phyloP scores from a whole-genome alignment of 2,797 vertebrate genomes.

The Dryobates pubescens region DNA sequence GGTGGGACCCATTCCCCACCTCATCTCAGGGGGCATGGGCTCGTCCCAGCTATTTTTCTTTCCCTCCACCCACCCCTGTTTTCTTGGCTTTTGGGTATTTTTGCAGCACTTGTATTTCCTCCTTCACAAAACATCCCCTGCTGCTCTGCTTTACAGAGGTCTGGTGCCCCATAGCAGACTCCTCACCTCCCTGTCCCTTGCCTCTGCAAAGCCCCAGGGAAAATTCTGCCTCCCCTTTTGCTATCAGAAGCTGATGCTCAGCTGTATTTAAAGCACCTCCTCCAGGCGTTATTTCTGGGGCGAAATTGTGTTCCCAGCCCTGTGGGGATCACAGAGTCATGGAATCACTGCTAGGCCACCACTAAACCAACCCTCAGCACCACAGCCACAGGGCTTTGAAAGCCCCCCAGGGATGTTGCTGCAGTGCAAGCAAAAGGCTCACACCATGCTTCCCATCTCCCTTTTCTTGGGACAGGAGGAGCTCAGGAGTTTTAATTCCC shows the following conservation, averaged over 20 bases:
- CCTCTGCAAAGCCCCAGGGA: background rate
- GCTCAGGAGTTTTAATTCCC: background rate
- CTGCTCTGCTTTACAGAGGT: background rate
- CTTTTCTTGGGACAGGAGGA: background rate
- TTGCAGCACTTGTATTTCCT: background rate
- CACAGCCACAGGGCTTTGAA: too few species aligned
- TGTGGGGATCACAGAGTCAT: too few species aligned
- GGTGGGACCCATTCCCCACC: background rate
- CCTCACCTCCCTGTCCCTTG: background rate
- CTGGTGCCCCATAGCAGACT: background rate
- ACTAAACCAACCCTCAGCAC: too few species aligned
- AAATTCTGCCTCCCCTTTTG: background rate
- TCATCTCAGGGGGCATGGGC: background rate
- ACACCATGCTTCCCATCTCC: fast-evolving
- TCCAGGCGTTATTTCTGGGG: background rate
- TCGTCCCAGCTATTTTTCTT: background rate
- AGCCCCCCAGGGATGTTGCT: background rate
- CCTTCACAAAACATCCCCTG: background rate
- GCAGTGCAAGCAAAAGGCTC: background rate
- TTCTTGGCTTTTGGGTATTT: background rate
- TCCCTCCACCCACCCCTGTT: background rate
- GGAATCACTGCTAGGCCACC: too few species aligned
- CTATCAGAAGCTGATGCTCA: background rate
- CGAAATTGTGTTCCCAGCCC: background rate
- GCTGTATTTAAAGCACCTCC: background rate